A percentile compares a stretch with the other conserved stretches of the same genome.
Evolutionary conservation across 92 coral and sea anemone genomes (phyloP).

Genomic region (Diadumene lineata): DNA sequence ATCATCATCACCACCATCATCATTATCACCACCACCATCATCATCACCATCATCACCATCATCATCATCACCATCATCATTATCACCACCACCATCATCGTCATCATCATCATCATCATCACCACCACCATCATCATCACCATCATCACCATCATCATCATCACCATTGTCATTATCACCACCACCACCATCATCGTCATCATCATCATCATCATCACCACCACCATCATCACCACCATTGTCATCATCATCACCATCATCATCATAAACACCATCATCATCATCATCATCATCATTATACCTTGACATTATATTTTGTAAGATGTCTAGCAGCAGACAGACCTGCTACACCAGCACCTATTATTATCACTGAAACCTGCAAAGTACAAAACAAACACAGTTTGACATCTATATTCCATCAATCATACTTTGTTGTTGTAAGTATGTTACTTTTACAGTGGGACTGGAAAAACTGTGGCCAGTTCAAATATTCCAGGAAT

Average conservation of each 20-base stretch:
- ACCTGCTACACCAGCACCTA: conserved; percentile 98
- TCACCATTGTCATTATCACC: background rate
- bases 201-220: background rate
- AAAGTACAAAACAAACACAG: background rate
- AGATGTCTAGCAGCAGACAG: conserved; percentile 95
- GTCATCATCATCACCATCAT: background rate
- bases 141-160: background rate
- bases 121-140: background rate
- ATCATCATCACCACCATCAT: background rate
- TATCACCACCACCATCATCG: background rate
- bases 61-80: background rate
- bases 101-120: background rate
- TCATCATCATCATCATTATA: conserved; percentile 6
- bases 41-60: background rate
- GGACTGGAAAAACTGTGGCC: no score
- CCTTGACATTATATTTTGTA: conserved; percentile 83
- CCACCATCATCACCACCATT: background rate
- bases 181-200: background rate
- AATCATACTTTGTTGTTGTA: no score
- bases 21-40: background rate
- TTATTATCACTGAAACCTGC: conserved; percentile 75
- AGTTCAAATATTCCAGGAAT: no score
- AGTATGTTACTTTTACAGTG: no score
- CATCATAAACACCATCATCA: background rate
- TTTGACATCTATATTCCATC: background rate